These are phyloP conservation scores for Balearica regulorum DNA, from an alignment of 2,797 vertebrate genomes.

Conservation along the genomic window DNA sequence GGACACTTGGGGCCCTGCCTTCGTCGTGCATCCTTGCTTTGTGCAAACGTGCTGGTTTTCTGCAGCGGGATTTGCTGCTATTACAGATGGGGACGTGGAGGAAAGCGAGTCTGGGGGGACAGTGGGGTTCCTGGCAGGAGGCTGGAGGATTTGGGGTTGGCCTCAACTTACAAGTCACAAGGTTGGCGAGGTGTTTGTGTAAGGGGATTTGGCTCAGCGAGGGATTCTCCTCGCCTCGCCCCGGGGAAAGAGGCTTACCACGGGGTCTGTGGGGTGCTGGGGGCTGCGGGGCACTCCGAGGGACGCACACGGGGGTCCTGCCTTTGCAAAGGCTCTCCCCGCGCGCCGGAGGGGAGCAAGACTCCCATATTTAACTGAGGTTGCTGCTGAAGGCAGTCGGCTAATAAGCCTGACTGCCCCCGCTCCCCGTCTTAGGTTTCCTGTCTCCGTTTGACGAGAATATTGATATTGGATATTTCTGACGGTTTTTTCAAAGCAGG, in stretches of 20 bases:
- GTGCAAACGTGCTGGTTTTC: not conserved
- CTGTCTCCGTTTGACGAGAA: not conserved
- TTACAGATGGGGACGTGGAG: not conserved
- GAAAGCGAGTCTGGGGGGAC: not conserved
- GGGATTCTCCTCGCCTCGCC: not conserved
- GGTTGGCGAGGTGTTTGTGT: not conserved
- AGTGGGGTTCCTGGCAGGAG: not conserved
- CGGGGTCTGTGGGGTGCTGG: not conserved
- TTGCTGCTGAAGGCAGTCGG: not conserved
- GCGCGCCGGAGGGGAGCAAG: not conserved
- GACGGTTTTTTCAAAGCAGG: not conserved
- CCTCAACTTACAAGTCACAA: not conserved
- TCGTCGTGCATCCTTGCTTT: not conserved
- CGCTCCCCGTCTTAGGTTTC: not conserved
- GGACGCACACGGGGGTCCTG: not conserved
- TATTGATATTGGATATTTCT: not conserved
- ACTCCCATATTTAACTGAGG: not conserved
- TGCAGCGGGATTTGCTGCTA: not conserved
- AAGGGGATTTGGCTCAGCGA: not conserved
- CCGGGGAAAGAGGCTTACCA: not conserved
- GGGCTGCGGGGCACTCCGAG: not conserved
- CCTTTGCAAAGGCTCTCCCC: not conserved
- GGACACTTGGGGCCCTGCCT: not conserved
- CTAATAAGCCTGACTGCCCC: not conserved
- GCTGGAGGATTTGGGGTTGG: not conserved